These are phyloP conservation scores for Drosophila conformis DNA, from an alignment of 2,888 invertebrate species.

Conservation along the genomic window DNA sequence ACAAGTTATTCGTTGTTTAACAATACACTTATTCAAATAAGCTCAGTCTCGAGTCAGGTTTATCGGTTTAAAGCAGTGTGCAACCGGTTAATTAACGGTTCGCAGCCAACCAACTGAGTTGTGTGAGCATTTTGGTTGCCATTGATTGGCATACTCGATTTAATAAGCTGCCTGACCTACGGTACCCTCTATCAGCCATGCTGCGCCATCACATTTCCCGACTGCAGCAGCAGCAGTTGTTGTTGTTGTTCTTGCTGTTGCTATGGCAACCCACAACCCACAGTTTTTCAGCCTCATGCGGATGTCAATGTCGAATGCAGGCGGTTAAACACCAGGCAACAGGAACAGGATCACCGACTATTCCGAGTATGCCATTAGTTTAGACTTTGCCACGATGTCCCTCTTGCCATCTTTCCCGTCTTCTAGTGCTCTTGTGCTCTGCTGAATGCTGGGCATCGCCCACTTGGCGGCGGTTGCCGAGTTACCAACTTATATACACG, in stretches of 20 bases:
- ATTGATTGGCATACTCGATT: slow-evolving; percentile 33
- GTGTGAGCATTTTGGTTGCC: slow-evolving; percentile 3
- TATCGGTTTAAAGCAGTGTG: not conserved
- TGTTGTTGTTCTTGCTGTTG: not conserved
- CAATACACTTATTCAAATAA: too few relatives aligned
- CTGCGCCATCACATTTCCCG: slow-evolving; percentile 24
- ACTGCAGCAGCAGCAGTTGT: slow-evolving; percentile 14
- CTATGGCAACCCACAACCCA: slow-evolving; percentile 44
- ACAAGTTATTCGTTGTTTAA: not conserved
- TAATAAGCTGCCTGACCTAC: slow-evolving; percentile 44
- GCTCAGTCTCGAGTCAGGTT: not conserved
- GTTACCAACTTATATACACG: slow-evolving; percentile 32
- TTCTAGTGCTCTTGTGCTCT: not conserved
- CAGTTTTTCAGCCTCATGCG: slow-evolving; percentile 32
- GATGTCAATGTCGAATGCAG: slow-evolving; percentile 12
- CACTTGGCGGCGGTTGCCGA: slow-evolving; percentile 44
- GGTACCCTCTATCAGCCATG: slow-evolving; percentile 27
- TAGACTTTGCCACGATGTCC: slow-evolving; percentile 9
- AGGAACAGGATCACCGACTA: slow-evolving; percentile 43
- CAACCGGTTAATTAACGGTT: not conserved
- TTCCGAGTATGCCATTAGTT: slow-evolving; percentile 39
- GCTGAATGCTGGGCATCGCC: slow-evolving; percentile 47
- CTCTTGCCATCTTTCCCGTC: not conserved
- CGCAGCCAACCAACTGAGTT: not conserved
- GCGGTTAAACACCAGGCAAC: not conserved